Evolutionary conservation across 2,113 vertebrate genomes (phyloP), one percentile per base, ranked within the genome.

Genomic region (Gambusia affinis): DNA sequence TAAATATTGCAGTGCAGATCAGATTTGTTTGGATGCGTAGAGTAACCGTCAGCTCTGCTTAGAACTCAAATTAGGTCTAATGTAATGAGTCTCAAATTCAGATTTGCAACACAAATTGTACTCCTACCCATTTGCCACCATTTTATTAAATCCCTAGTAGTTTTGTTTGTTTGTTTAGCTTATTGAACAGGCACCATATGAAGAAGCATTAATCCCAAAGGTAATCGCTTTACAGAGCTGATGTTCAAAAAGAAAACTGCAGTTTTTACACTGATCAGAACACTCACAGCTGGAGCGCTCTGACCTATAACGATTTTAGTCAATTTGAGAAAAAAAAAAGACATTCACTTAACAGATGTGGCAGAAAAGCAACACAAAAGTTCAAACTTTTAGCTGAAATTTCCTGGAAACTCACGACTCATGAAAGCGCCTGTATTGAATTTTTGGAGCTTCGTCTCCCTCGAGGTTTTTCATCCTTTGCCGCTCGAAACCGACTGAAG

Each of bases 31-130:
- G 64, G 33, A 24, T n/a, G 19, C 19, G 65, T 44, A 33, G 31
- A 78, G 54, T 29, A 44, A 6, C 47, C 29, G 44, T 69, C 54
- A 70, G 33, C 22, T 79, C 69, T 2, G 67, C 73, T 69, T 74
- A 67, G 30, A 3, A 11, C 3, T 66, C 37, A 44, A 24, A 62
- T 1, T 27, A 2, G n/a, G 8, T 61, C 11, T 12, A 29, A 37
- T 19, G 63, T 63, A 1, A 4, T 33, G 63, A 24, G 19, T 65
- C 35, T 22, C 2, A 64, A 28, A 61, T 61, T 11, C 8, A 10
- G 4, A 60, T 5, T 4, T 37, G 22, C 8, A 12, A 35, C 63
- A 65, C 19, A 35, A 11, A 33, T 64, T 24, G 30, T 33, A 24
- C 30, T 19, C 19, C 11, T 31, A 64, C 4, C 15, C 62, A 5